Conservation (phyloP, 2,797 vertebrate genomes). For the Tragelaphus eurycerus region DNA sequence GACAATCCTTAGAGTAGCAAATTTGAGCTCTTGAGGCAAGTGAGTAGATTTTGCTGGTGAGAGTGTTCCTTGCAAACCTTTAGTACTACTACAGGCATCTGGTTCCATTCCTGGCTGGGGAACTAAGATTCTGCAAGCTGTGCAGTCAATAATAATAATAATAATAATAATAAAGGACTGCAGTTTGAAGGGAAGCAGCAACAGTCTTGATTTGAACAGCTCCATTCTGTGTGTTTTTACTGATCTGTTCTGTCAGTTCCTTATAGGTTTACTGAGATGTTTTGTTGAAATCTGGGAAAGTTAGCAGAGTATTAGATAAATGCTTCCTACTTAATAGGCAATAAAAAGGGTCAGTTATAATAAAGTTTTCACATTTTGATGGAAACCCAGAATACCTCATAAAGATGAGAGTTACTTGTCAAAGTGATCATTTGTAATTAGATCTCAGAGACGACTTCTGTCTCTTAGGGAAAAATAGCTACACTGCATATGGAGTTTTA, state of each 20-base stretch:
- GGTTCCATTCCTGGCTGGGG: neutral
- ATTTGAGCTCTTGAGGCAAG: neutral
- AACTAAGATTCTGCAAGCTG: neutral
- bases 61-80: neutral
- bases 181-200: neutral
- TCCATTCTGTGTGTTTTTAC: neutral
- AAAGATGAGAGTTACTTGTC: neutral
- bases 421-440: neutral
- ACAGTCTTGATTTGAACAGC: neutral
- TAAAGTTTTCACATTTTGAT: constrained; percentile 16
- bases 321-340: neutral
- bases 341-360: neutral
- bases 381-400: neutral
- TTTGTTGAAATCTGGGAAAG: neutral
- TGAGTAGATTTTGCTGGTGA: neutral
- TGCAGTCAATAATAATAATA: neutral
- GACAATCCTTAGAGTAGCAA: neutral
- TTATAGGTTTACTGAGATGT: neutral
- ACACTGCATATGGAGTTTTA: neutral
- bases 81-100: neutral
- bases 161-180: neutral
- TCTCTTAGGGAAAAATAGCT: neutral
- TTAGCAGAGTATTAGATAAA: neutral
- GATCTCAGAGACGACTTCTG: neutral
- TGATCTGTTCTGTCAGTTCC: neutral